Evolutionary conservation across 2,113 vertebrate genomes (phyloP), one percentile per base, ranked within the genome.

Genomic region (Oxyura jamaicensis): DNA sequence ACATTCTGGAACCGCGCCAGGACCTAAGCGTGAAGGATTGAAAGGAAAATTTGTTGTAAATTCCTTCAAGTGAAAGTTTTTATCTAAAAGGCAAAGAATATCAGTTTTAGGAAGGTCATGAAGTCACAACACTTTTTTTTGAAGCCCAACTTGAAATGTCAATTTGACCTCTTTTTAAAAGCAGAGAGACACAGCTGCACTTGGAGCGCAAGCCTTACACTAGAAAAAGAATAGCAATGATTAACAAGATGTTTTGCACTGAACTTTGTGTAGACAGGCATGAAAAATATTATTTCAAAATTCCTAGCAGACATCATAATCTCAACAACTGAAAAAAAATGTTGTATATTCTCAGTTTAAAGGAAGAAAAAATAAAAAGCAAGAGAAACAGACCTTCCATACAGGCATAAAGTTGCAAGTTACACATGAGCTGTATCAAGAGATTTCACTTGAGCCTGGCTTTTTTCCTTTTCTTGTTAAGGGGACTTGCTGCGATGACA

Each of bases 31-130:
- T 79, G 77, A 91, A 91, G 41, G 69, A 82, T 13, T 88, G 58
- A 85, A 71, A 96, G 36, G 11, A 84, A 93, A 95, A 94, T 66
- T 62, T 91, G 76, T 31, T 82, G 80, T 76, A 91, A 96, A 95
- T 94, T 96, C 88, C 55, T 95, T 44, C 58, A 93, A 87, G 58
- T 69, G 55, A 91, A 96, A 87, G 74, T 91, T 25, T 22, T 77
- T 59, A 16, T 92, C 91, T 92, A 92, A 87, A 86, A 93, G 33
- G 35, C 53, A 82, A 31, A 65, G 56, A 88, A 66, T 13, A 66
- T 11, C 68, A 65, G 35, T 58, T 92, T 88, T 41, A 79, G 42
- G 88, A 93, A 93, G 90, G 88, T 97, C 90, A 73, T 6, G 11
- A 90, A 93, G 69, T 88, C 95, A 93, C 23, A 75, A 22, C 7